Conservation (phyloP, 2,113 vertebrate species). For the Phyllopteryx taeniolatus region DNA sequence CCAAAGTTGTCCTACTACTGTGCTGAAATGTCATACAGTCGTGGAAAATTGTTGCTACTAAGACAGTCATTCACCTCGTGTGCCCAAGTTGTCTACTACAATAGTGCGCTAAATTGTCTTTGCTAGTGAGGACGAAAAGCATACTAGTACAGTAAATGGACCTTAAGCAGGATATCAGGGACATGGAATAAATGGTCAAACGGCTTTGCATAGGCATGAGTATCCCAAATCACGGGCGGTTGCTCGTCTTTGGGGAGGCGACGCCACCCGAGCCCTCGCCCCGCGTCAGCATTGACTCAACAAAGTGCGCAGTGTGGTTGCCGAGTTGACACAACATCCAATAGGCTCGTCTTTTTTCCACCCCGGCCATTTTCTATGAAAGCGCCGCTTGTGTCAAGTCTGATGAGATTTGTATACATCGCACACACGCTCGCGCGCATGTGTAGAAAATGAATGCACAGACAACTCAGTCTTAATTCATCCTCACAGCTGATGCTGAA, state of each 20-base stretch:
- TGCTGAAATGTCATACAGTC: too few relatives aligned
- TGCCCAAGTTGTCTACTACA: too few relatives aligned
- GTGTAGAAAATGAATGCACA: constrained; percentile 45
- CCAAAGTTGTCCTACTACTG: too few relatives aligned
- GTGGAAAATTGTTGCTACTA: too few relatives aligned
- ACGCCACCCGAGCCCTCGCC: constrained; percentile 44
- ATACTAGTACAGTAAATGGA: background rate
- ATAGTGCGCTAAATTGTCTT: background rate
- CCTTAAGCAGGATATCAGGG: background rate
- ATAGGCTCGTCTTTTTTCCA: constrained; percentile 60
- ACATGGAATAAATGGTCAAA: constrained; percentile 26
- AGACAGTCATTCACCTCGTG: too few relatives aligned
- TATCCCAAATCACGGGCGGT: constrained; percentile 34
- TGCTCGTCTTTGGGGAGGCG: constrained; percentile 51
- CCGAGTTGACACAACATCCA: constrained; percentile 46
- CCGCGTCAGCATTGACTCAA: constrained; percentile 72
- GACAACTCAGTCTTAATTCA: constrained; percentile 52
- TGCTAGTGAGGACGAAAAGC: background rate
- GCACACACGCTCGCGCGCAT: constrained; percentile 32
- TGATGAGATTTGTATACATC: constrained; percentile 63
- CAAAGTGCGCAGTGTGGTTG: constrained; percentile 58
- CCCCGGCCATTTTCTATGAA: constrained; percentile 63
- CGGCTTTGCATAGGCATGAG: constrained; percentile 45
- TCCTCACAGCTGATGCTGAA: constrained; percentile 62
- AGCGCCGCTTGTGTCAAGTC: constrained; percentile 65